Evolutionary conservation across 2,888 invertebrate species (phyloP), one percentile per base, ranked within the genome.

Genomic region (Eremobia ochroleuca): DNA sequence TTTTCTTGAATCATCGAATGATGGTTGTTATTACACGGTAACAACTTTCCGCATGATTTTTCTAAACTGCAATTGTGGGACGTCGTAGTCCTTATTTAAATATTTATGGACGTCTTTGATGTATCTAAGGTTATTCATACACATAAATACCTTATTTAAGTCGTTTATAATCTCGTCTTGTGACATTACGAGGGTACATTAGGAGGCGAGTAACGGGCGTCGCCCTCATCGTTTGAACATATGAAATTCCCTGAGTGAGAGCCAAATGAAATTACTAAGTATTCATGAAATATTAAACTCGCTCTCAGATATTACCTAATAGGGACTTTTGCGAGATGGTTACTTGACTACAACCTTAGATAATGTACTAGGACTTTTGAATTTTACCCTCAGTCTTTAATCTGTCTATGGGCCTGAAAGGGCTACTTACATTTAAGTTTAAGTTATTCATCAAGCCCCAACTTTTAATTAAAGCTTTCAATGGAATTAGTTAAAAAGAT

Each of bases 251-350:
- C 77, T 31, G 82, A 87, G 79, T 77, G 86, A 87, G 65, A 76
- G 78, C 37, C 69, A 74, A 85, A 87, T 85, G 77, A 87, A 87
- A 85, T 86, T 86, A 85, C 82, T 87, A 87, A 83, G 79, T 84
- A 84, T 87, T 85, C 87, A 86, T 86, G 85, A 87, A 87, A 82
- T 85, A 86, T 86, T 87, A 76, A 87, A 87, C 66, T 79, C 62
- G 66, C 64, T 70, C 69, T 87, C 43, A 61, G 66, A 87, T 76
- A 84, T 79, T 77, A 82, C 67, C 68, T 49, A 78, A 82, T 65
- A 76, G 64, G 62, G 68, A 68, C 49, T 77, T 65, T 15, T 75
- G 43, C 28, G 65, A 31, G 40, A 71, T 62, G 73, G 61, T 70
- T 73, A 52, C 71, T 82, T 85, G 49, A 34, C 64, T 82, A 69